Evolutionary conservation across 2,888 invertebrate species (phyloP).

Genomic region (Endomychus coccineus): DNA sequence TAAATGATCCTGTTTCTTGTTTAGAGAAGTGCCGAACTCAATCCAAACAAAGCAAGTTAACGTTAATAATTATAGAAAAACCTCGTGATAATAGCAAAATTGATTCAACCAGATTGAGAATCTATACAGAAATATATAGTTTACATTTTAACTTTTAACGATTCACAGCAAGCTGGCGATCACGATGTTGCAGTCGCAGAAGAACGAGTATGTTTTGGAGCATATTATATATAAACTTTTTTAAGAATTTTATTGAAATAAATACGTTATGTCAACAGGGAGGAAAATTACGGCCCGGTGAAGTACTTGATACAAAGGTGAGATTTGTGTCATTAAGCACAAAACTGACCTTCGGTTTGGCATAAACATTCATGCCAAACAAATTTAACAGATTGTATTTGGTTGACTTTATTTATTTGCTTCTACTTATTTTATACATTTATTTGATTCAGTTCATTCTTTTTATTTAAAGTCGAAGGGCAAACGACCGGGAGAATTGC

Average conservation of each 20-base stretch:
- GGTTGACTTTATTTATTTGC: conserved; percentile 8
- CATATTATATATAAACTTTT: too few relatives aligned
- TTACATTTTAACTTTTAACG: too few relatives aligned
- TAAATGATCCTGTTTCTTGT: too few relatives aligned
- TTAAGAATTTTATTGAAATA: conserved; percentile 7
- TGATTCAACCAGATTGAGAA: too few relatives aligned
- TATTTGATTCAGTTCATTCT: conserved; percentile 35
- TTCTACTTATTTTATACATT: conserved; percentile 26
- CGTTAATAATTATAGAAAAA: too few relatives aligned
- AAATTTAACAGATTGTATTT: conserved; percentile 25
- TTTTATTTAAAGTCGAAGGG: conserved; percentile 59
- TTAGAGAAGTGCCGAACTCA: too few relatives aligned
- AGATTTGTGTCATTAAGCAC: conserved; percentile 53
- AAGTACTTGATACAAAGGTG: conserved; percentile 70
- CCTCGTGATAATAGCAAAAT: too few relatives aligned
- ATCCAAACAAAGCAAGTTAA: too few relatives aligned
- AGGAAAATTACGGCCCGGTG: conserved; percentile 72
- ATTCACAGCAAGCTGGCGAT: conserved; percentile 16
- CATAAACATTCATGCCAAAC: conserved; percentile 23
- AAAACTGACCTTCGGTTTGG: conserved; percentile 43
- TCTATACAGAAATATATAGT: too few relatives aligned
- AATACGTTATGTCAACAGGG: conserved; percentile 50
- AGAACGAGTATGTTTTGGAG: conserved; percentile 16
- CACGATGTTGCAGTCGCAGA: conserved; percentile 13
- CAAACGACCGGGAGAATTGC: conserved; percentile 75